Percentiles rank a stretch among this genome's conserved stretches.
phyloP scores from a whole-genome alignment of 2,888 invertebrate species.

The Drosophila suboccidentalis region DNA sequence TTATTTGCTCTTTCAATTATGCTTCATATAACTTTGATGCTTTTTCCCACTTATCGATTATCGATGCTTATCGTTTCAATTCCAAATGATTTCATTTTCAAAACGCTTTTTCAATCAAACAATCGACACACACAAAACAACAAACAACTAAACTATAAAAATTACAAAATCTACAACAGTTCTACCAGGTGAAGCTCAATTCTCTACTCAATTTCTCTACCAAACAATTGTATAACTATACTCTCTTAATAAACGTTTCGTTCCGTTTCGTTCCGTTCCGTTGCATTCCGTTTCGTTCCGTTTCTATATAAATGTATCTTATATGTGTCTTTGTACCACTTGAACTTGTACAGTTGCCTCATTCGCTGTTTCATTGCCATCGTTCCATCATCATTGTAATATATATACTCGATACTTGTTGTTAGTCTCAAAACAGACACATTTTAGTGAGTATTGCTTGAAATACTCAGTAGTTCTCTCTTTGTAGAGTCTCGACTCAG shows the following conservation, averaged over 20 bases:
- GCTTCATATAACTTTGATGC: constrained; percentile 32
- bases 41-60: constrained; percentile 11
- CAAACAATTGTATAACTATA: constrained; percentile 56
- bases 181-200: constrained; percentile 83
- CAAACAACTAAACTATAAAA: constrained; percentile 49
- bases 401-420: constrained; percentile 3
- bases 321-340: background rate
- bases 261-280: constrained; percentile 47
- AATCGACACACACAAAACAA: constrained; percentile 30
- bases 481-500: background rate
- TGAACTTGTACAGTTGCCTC: constrained; percentile 37
- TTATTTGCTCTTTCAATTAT: constrained; percentile 27
- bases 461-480: constrained; percentile 1
- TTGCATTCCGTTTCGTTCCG: constrained; percentile 48
- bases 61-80: constrained; percentile 15
- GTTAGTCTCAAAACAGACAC: no score
- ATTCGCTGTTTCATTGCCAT: constrained; percentile 37
- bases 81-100: constrained; percentile 34
- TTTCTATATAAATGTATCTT: constrained; percentile 22
- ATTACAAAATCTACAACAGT: constrained; percentile 70
- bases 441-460: background rate
- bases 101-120: constrained; percentile 36
- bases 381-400: constrained; percentile 28
- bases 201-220: constrained; percentile 55
- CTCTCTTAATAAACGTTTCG: constrained; percentile 55